Evolutionary conservation across 2,888 invertebrate species (phyloP).

Genomic region (Sialis fuliginosa): DNA sequence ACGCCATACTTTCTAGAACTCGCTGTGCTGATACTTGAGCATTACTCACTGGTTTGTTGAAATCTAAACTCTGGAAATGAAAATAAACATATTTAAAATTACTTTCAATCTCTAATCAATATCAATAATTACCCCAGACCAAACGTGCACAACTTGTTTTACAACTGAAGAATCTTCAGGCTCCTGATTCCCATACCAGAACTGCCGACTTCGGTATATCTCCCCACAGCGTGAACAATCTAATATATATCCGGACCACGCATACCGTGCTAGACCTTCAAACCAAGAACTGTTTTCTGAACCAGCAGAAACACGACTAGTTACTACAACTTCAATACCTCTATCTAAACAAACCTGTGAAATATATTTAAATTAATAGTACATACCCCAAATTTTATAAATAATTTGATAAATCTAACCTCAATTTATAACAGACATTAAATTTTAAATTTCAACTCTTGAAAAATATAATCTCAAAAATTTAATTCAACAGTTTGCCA

Average conservation of each 20-base stretch:
- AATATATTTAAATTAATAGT: not conserved
- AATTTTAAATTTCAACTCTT: too few species aligned
- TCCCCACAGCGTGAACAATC: constrained; percentile 60
- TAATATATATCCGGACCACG: constrained; percentile 62
- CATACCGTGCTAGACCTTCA: constrained; percentile 46
- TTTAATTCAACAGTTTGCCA: too few species aligned
- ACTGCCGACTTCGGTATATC: constrained; percentile 52
- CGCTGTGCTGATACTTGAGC: constrained; percentile 24
- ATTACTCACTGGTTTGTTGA: constrained; percentile 14
- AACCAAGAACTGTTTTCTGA: constrained; percentile 36
- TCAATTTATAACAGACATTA: too few species aligned
- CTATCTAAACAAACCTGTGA: constrained; percentile 22
- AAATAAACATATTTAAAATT: not conserved
- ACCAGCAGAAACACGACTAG: constrained; percentile 28
- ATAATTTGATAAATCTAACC: too few species aligned
- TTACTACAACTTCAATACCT: constrained; percentile 35
- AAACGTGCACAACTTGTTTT: constrained; percentile 48
- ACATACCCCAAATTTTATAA: too few species aligned
- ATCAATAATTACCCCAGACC: constrained; percentile 35
- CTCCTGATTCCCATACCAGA: constrained; percentile 64
- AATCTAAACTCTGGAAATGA: constrained; percentile 20
- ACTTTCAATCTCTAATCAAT: not conserved
- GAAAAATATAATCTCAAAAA: too few species aligned
- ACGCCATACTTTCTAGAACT: constrained; percentile 38
- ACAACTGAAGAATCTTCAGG: constrained; percentile 45